Conservation (phyloP, 2,888 invertebrate genomes). For the Chalcis sispes region DNA sequence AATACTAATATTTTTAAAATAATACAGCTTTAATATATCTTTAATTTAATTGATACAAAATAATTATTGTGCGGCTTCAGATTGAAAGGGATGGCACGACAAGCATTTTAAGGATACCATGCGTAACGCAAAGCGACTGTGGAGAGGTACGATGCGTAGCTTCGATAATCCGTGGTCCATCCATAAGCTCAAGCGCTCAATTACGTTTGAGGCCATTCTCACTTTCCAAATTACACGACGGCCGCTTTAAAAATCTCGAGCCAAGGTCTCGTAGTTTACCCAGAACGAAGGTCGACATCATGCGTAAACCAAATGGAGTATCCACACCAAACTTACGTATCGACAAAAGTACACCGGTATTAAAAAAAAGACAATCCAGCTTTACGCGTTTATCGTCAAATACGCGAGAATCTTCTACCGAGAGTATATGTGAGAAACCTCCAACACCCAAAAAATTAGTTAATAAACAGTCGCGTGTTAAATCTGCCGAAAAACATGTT, state of each 20-base stretch:
- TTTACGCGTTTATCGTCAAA: slow-evolving; percentile 31
- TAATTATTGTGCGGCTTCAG: too few species aligned
- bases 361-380: slow-evolving; percentile 40
- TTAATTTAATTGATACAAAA: too few species aligned
- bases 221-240: slow-evolving; percentile 17
- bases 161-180: slow-evolving; percentile 65
- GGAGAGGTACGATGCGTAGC: slow-evolving; percentile 77
- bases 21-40: background rate
- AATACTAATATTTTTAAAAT: background rate
- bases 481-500: background rate
- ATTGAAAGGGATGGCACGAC: slow-evolving; percentile 77
- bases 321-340: slow-evolving; percentile 44
- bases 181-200: slow-evolving; percentile 69
- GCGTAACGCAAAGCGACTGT: slow-evolving; percentile 78
- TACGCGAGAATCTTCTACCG: slow-evolving; percentile 14
- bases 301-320: slow-evolving; percentile 26
- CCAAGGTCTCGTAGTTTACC: slow-evolving; percentile 33
- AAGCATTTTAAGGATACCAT: slow-evolving; percentile 79
- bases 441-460: background rate
- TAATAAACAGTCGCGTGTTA: background rate
- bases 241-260: slow-evolving; percentile 6
- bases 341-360: background rate
- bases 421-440: slow-evolving; percentile 24
- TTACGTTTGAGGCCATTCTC: slow-evolving; percentile 63
- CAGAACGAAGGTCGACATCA: slow-evolving; percentile 18